Evolutionary conservation across 2,797 vertebrate genomes (phyloP).

Genomic region (Pseudochirops cupreus): DNA sequence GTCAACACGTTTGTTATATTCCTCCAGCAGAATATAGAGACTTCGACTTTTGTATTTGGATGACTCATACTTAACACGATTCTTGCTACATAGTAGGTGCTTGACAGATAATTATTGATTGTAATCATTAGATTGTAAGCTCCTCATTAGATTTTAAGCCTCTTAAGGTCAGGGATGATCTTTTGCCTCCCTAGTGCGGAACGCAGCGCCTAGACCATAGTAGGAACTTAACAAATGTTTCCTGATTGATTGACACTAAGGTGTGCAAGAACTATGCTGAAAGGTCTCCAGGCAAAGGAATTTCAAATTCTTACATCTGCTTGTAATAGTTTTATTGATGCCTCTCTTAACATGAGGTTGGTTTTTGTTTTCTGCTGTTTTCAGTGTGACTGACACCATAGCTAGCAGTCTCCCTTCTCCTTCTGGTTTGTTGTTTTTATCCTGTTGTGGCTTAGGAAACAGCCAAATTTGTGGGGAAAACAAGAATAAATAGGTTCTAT

Average conservation of each 20-base stretch:
- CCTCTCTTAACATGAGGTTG: neutral
- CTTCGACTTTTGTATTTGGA: neutral
- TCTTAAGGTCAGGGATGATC: neutral
- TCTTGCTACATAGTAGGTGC: neutral
- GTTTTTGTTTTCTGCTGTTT: neutral
- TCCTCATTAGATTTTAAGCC: neutral
- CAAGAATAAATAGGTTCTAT: neutral
- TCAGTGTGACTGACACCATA: neutral
- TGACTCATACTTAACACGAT: constrained; percentile 4
- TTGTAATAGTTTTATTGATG: neutral
- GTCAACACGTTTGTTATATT: neutral
- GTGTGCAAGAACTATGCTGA: neutral
- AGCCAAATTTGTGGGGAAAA: neutral
- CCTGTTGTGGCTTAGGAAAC: neutral
- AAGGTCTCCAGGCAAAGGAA: neutral
- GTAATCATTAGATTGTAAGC: neutral
- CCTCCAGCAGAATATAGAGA: neutral
- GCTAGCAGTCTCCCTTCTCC: neutral
- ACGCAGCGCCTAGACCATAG: neutral
- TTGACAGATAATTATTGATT: constrained; percentile 28
- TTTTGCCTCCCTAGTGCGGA: neutral
- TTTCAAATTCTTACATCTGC: neutral
- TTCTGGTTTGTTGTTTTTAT: neutral
- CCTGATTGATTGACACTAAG: neutral
- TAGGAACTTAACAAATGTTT: neutral